Evolutionary conservation across 2,888 invertebrate genomes (phyloP).

Genomic region (Ecliptopera silaceata): DNA sequence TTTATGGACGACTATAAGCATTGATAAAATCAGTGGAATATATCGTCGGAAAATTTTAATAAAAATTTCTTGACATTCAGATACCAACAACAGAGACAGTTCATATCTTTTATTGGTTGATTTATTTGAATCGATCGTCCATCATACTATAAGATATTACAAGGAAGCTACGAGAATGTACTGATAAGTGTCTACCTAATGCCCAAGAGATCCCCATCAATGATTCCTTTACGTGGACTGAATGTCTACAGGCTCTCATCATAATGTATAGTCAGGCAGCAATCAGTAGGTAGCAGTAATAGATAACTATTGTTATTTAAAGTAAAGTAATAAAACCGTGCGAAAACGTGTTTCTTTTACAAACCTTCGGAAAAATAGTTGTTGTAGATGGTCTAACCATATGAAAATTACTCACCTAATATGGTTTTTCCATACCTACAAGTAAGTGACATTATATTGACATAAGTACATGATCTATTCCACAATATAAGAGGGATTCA

Average conservation of each 20-base stretch:
- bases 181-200: not conserved
- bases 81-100: not conserved
- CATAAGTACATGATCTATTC: too few species aligned
- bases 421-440: not conserved
- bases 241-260: not conserved
- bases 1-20: too few species aligned
- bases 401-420: not conserved
- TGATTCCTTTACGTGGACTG: slow-evolving; percentile 2
- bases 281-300: not conserved
- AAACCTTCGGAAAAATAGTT: too few species aligned
- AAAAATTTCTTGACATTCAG: not conserved
- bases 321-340: not conserved
- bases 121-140: not conserved
- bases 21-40: too few species aligned
- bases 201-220: not conserved
- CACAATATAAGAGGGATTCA: not conserved
- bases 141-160: slow-evolving; percentile 1
- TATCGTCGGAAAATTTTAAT: too few species aligned
- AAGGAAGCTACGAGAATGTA: slow-evolving; percentile 1
- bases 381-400: not conserved
- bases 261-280: not conserved
- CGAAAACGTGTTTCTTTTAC: too few species aligned
- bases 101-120: not conserved
- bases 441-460: too few species aligned
- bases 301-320: not conserved